phyloP scores from a whole-genome alignment of 2,888 invertebrate species.

The Chirona hameri region DNA sequence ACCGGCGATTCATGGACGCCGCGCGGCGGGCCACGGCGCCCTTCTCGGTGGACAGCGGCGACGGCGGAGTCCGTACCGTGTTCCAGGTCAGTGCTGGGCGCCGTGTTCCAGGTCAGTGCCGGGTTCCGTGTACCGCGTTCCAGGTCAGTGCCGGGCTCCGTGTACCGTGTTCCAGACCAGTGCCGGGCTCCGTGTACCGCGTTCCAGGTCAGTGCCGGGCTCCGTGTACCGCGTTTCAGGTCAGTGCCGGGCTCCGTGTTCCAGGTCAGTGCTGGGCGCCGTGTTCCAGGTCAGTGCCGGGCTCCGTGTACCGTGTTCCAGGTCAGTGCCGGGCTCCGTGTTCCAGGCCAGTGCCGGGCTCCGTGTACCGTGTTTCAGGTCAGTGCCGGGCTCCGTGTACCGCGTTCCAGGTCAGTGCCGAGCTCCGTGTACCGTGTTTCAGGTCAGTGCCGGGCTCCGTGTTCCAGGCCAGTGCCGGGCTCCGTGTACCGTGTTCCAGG shows the following conservation, averaged over 20 bases:
- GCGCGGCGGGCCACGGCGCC: constrained; percentile 76
- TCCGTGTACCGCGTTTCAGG: constrained; percentile 75
- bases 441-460: constrained; percentile 47
- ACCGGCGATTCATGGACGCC: constrained; percentile 68
- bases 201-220: constrained; percentile 57
- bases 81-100: constrained; percentile 56
- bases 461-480: too few relatives aligned
- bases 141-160: constrained; percentile 47
- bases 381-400: constrained; percentile 55
- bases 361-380: constrained; percentile 66
- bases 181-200: constrained; percentile 54
- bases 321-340: background rate
- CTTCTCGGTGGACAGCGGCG: constrained; percentile 66
- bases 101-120: background rate
- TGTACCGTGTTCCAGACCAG: constrained; percentile 66
- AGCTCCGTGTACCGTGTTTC: constrained; percentile 70
- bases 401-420: constrained; percentile 59
- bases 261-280: constrained; percentile 53
- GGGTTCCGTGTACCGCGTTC: constrained; percentile 78
- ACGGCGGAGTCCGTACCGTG: constrained; percentile 74
- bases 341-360: too few relatives aligned
- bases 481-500: constrained; percentile 75
- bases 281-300: constrained; percentile 59
- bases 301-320: constrained; percentile 75
- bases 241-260: constrained; percentile 58